Evolutionary conservation across 2,113 vertebrate genomes (phyloP), one percentile per base, ranked within the genome.

Genomic region (Anhinga rufa): DNA sequence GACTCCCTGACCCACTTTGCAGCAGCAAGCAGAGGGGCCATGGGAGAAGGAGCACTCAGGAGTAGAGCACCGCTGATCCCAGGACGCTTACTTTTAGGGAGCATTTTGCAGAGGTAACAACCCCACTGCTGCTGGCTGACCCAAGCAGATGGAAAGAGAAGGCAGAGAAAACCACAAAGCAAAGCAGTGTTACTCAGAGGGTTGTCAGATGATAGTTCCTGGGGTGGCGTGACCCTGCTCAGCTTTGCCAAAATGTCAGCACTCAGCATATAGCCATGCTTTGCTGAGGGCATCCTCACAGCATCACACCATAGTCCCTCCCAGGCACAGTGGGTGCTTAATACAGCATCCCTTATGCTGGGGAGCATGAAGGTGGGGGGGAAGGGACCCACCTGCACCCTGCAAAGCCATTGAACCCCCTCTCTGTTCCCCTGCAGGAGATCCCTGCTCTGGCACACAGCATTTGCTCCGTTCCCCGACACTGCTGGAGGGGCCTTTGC

Each of bases 351-450:
- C 29, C 17, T 69, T 21, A 18, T 12, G 6, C 36, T 21, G 19
- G 31, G 17, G 36, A 86, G 16, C 26, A 51, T 26, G 29, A 38
- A 54, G 13, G 38, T 40, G 8, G 1, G 9, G 31, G 19, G 5
- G 8, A 69, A 62, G 7, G 17, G 14, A 55, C 14, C n/a, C 52
- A 52, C 25, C n/a, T 71, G 17, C 52, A 86, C 4, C 22, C 65
- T 57, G 65, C 24, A 36, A 83, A 79, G 32, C 25, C 58, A 20
- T 0, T 90, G 58, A 86, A 58, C 7, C 4, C 4, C n/a, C 36
- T 91, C 32, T 95, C 38, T 82, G 28, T 84, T 93, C 46, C 42
- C 31, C 79, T 88, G 42, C 92, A 97, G 95, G 90, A 77, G 90
- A 77, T 82, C 10, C 36, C 46, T 32, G 36, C 31, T 64, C 75